Base-by-base conservation (phyloP, 2,113 vertebrate species). In the Hippoglossus stenolepis region DNA sequence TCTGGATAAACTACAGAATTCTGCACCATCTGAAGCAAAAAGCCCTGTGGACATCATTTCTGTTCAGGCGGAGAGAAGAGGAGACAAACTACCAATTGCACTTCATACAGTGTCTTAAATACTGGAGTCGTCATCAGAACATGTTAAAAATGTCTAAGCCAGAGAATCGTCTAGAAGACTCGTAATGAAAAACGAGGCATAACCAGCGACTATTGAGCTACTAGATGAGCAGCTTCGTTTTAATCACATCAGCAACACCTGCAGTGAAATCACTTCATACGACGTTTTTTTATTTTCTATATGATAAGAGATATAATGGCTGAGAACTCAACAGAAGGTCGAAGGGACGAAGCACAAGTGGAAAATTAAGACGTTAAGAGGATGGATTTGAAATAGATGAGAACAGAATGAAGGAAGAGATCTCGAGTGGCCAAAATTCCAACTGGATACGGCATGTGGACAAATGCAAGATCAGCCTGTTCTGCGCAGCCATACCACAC, bases 41-140 rank as follows among this genome's bases (percentile, higher is more conserved):
- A 45, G 21, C 17, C 4, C 26, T 12, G 5, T 14, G 13, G 23
- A 75, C 35, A 47, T 54, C 21, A 14, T 43, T 65, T 18, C 11
- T 4, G 0, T 70, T 72, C 23, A 54, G 28, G 40, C 10, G 49
- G 28, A 77, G 43, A 0, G 23, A 85, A 81, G 75, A 80, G 69
- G 64, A 85, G 11, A 43, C 31, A 2, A 49, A 51, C 5, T 26
- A 7, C 31, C 15, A 5, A 49, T 5, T 15, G 2, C 11, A 38
- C 26, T 60, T 18, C 35, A 57, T 8, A n/a, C 23, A 61, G 54
- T 49, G 43, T 20, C 24, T 31, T 2, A 12, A 12, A 7, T 8
- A 40, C 20, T 51, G 72, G 35, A 82, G 4, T 24, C 1, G n/a
- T 68, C 9, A 38, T 38, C 9, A 38, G 35, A 38, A 38, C 8